Base-by-base conservation (phyloP, 2,888 invertebrate genomes). In the Rotaria macrura region DNA sequence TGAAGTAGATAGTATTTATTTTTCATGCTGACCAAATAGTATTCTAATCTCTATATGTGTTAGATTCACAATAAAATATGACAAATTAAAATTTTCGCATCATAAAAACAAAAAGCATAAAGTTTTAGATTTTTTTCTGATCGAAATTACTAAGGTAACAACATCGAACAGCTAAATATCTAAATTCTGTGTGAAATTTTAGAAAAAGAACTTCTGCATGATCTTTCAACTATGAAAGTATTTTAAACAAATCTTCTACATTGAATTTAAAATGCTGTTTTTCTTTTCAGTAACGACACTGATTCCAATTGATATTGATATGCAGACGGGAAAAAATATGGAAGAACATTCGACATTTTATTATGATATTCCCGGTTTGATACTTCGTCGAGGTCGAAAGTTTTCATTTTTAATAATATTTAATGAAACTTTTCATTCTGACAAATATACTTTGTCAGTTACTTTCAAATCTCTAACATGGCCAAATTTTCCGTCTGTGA, bases 321-420 rank as follows among this genome's bases (percentile, higher is more conserved):
- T 84, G 23, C 1, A 23, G 23, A 23, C 17, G 29, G 34, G 29
- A 5, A n/a, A 49, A 34, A 84, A 84, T 38, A 84, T 49, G 54
- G 29, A 52, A 14, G 84, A 49, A 7, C 84, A 84, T 84, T 25
- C 34, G 3, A 84, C 84, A 54, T 38, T 23, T 52, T 23, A 84
- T 34, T 84, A 84, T 54, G 84, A 84, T 43, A 38, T 54, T 29
- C 29, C 9, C 1, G 49, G 54, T 1, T 52, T 84, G n/a, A 14
- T 84, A 52, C 29, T 84, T 29, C 47, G 84, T 38, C 38, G 84
- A 84, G 84, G 84, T 12, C 84, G 52, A 84, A 12, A 29, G 34
- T 84, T 84, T 84, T 49, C 38, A 29, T 43, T 84, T 54, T 34
- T 10, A 1, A 14, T 84, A 9, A 49, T 20, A 49, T 52, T 84